Evolutionary conservation across 2,797 vertebrate species (phyloP), one percentile per base, ranked within the genome.

Genomic region (Petrocephalus sullivani): DNA sequence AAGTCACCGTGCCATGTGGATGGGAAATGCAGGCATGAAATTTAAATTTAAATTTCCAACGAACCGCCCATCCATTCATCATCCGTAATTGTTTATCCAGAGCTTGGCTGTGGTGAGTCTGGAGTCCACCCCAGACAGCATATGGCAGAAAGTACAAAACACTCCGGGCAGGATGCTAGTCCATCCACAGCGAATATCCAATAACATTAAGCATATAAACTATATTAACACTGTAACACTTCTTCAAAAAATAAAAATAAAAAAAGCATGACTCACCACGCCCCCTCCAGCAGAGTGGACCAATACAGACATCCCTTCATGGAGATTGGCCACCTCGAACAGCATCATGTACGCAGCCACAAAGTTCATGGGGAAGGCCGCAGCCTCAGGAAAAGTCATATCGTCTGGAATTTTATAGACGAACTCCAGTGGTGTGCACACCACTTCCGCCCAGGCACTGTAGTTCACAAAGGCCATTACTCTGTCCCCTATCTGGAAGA

Each of bases 321-420:
- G 94, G 86, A 99, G 96, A 94, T 97, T 99, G 91, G 98, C 97
- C 1, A 99, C 97, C 94, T 99, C 97, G 90, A 99, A 99, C 84
- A 99, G 97, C 98, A 99, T 99, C 97, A 99, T 97, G 92, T 99
- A 99, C 9, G 98, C 98, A 61, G 98, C 97, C 92, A 99, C 97
- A 93, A 98, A 99, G 96, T 98, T 99, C 95, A 99, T 96, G 89
- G 96, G 96, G 92, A 99, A 99, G 0, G 97, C 98, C 54, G 98
- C 98, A 0, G 97, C 98, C 95, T 99, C 98, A 0, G 97, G 94
- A 93, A 98, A 99, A 89, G 94, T 98, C 98, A 99, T 99, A 90
- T 98, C 97, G 46, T 99, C 97, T 0, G 98, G 98, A 93, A 99
- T 97, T 95, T 97, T 99, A 95, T 99, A 98, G 92, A 99, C 97